Percentiles rank a stretch among this genome's conserved stretches.
Evolutionary conservation across 2,888 invertebrate genomes (phyloP).

Genomic region (Caenorhabditis afra): DNA sequence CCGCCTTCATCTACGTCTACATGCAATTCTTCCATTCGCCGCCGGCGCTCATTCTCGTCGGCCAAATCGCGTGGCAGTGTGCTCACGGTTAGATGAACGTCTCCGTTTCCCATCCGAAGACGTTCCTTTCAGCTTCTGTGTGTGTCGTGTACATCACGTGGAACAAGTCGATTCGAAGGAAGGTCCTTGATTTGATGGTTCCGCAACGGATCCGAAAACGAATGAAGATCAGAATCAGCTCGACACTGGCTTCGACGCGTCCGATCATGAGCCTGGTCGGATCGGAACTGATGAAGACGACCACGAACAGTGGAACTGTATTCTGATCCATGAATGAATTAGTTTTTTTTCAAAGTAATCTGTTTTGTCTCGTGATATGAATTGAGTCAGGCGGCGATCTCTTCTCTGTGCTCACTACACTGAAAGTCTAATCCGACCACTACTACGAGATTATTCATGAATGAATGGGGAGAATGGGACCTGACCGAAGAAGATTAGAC

Average conservation of each 20-base stretch:
- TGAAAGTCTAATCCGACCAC: slow-evolving; percentile 27
- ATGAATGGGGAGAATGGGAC: slow-evolving; percentile 4
- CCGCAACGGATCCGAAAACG: slow-evolving; percentile 24
- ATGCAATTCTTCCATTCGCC: slow-evolving; percentile 66
- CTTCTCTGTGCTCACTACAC: slow-evolving; percentile 11
- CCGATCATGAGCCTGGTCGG: slow-evolving; percentile 31
- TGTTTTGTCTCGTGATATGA: no score
- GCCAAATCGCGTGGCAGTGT: slow-evolving; percentile 66
- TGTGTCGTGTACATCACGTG: slow-evolving; percentile 54
- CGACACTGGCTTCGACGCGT: slow-evolving; percentile 9
- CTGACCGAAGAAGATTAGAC: background rate
- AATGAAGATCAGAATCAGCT: slow-evolving; percentile 2
- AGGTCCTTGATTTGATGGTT: slow-evolving; percentile 40
- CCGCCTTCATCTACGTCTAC: slow-evolving; percentile 66
- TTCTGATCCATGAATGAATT: slow-evolving; percentile 13
- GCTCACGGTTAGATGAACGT: slow-evolving; percentile 64
- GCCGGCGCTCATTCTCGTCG: slow-evolving; percentile 55
- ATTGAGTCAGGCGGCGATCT: background rate
- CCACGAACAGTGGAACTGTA: slow-evolving; percentile 37
- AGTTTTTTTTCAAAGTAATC: background rate
- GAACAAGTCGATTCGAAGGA: slow-evolving; percentile 46
- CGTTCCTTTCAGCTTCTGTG: slow-evolving; percentile 35
- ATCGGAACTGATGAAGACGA: slow-evolving; percentile 8
- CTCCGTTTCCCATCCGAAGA: no score
- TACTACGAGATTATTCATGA: slow-evolving; percentile 26